Conservation (phyloP, 2,888 invertebrate genomes). For the Pteria penguin region DNA sequence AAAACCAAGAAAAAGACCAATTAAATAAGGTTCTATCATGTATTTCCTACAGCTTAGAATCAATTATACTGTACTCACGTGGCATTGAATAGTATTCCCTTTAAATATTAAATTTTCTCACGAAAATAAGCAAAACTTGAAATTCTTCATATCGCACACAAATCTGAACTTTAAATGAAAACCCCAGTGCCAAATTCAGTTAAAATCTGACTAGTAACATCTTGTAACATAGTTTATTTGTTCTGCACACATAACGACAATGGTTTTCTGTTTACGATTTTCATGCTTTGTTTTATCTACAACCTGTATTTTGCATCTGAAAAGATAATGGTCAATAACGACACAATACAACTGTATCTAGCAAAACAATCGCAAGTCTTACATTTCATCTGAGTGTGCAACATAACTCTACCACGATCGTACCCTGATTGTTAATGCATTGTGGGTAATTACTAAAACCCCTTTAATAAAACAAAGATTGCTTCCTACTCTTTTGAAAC, state of each 20-base stretch:
- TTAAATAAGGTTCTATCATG: no score
- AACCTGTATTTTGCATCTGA: background rate
- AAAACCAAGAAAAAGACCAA: no score
- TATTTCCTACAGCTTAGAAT: no score
- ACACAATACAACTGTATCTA: background rate
- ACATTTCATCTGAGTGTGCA: background rate
- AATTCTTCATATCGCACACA: no score
- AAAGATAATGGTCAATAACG: no score
- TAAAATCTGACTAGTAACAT: background rate
- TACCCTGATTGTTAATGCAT: no score
- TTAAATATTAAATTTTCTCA: no score
- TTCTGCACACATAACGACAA: background rate
- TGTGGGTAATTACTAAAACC: no score
- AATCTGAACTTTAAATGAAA: background rate
- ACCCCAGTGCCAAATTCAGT: background rate
- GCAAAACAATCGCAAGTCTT: background rate
- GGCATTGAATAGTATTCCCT: no score
- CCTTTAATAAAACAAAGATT: background rate
- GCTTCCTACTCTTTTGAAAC: background rate
- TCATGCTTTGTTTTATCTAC: background rate
- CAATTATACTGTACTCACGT: no score
- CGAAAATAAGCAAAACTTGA: no score
- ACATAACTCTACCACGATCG: no score
- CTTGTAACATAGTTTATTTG: background rate
- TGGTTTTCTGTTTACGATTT: background rate